Base-by-base conservation (phyloP, 2,888 invertebrate genomes). In the Agrotis segetum region DNA sequence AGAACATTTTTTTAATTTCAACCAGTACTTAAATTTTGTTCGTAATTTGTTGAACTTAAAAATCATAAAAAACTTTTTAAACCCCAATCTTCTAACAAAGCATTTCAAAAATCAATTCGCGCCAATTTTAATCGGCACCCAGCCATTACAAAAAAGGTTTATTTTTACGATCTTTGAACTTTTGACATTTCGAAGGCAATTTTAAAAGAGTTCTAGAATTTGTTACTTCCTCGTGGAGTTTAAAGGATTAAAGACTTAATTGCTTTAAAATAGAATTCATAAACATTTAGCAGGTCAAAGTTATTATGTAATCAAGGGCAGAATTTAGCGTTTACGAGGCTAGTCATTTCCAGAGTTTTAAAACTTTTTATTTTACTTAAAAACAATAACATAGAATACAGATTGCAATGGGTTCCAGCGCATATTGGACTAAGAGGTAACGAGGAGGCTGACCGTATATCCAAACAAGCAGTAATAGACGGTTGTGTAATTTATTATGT, bases 71-170 rank as follows among this genome's bases (percentile, higher is more conserved):
- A 52, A 55, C 13, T 47, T 62, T 58, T 29, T n/a, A 53, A 56
- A 50, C 14, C 21, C 21, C 19, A 79, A 68, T 61, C 72, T 56
- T 21, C 56, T 29, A 62, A n/a, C 58, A 65, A 74, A 58, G 44
- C 29, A 13, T 68, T 63, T 16, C 46, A 58, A 61, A 66, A n/a
- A n/a, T 46, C 21, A 62, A 59, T 71, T 59, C 34, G n/a, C 67
- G 65, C 69, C 53, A 65, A 72, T 68, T 80, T 74, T 62, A 75
- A 79, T 66, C 13, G 71, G 40, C 40, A 40, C 66, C 77, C 62
- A 40, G 67, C 77, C 62, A 68, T 75, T 77, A 71, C 50, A 68
- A 71, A 69, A 66, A 79, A 77, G 24, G 50, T 74, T 81, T 53
- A 49, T 49, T 29, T 3, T 40, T 52, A 72, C 60, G 67, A 44